Evolutionary conservation across 2,113 vertebrate species (phyloP), one percentile per base, ranked within the genome.

Genomic region (Okapia johnstoni): DNA sequence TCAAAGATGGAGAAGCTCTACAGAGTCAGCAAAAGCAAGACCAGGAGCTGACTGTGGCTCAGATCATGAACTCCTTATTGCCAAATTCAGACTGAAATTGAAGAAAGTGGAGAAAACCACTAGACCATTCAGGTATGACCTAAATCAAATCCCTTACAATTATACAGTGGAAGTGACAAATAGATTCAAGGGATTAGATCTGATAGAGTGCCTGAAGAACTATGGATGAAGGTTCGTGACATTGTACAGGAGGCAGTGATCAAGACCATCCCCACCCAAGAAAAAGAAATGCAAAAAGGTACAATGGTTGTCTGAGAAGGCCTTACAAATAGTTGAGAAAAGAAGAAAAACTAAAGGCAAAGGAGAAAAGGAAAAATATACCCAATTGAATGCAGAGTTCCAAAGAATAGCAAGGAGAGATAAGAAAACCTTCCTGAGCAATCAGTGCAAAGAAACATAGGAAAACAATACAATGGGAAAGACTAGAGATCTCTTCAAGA

Each of bases 221-320:
- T 70, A 36, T 70, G 5, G 63, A 70, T 0, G 0, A 70, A 70
- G 63, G n/a, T 70, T 36, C 4, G 0, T 70, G 9, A 36, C 5
- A 21, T 70, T 36, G 63, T 70, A 58, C 9, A 70, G 63, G n/a
- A 70, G 63, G 1, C 19, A 70, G 63, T 11, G 16, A 70, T 21
- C n/a, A 36, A 70, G n/a, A 70, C 63, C n/a, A 70, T 70, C 17
- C 2, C 17, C n/a, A 70, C 63, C 17, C 9, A 70, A 12, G 19
- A 21, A 36, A 70, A 70, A 70, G 63, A 70, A 70, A 70, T 70
- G 63, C n/a, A 70, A 36, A 70, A 36, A 36, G 19, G 19, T 0
- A 4, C 36, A 70, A 70, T 1, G 0, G 2, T 70, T 70, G n/a
- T 36, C 63, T 70, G n/a, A 70, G 19, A n/a, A 70, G n/a, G 2